phyloP scores from a whole-genome alignment of 2,888 invertebrate species.

The Troilus luridus region DNA sequence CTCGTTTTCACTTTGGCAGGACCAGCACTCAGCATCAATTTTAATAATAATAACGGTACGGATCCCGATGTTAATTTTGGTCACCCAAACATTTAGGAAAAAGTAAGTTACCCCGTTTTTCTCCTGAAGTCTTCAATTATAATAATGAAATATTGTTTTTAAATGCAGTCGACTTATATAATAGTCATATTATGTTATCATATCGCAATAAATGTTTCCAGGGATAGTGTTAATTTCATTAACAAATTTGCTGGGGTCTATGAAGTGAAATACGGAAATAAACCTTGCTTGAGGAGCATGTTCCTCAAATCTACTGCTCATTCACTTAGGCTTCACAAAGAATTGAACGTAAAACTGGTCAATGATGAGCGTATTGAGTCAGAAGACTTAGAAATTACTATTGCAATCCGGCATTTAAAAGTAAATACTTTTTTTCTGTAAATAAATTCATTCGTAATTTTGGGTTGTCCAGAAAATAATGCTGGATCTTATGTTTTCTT shows the following conservation, averaged over 20 bases:
- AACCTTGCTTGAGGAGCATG: constrained; percentile 10
- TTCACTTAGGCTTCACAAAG: neutral
- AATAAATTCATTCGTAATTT: neutral
- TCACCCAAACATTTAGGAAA: no score
- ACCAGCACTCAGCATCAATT: no score
- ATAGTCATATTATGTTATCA: neutral
- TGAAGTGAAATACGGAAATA: neutral
- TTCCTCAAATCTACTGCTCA: constrained; percentile 42
- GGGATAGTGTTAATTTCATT: neutral
- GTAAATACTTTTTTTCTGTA: neutral
- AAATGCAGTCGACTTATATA: no score
- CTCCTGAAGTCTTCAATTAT: no score
- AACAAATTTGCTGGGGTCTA: neutral
- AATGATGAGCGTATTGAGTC: constrained; percentile 32
- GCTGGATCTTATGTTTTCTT: no score
- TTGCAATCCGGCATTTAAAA: constrained; percentile 41
- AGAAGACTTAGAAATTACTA: constrained; percentile 9
- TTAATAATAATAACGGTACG: no score
- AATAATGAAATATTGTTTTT: no score
- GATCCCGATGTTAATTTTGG: no score
- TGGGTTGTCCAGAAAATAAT: no score
- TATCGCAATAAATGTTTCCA: neutral
- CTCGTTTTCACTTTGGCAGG: no score
- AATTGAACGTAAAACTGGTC: neutral
- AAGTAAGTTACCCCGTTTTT: no score